Conservation (phyloP, 2,888 invertebrate species). For the Gastracanthus pulcherrimus region DNA sequence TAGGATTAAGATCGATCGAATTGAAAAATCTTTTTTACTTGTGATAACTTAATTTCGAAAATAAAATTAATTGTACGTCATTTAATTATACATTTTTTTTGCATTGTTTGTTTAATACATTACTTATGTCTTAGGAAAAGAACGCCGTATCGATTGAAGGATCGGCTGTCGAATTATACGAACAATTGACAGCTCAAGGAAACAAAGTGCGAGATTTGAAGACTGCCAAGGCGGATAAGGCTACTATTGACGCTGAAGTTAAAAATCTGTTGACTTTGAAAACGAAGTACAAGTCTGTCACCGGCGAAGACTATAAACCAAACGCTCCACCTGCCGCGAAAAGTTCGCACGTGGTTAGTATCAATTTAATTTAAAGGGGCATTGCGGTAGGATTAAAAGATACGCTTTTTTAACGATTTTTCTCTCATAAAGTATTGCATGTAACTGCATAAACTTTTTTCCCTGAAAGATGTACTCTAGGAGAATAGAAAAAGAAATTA, state of each 20-base stretch:
- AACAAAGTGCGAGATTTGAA: slow-evolving; percentile 70
- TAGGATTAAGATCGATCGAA: background rate
- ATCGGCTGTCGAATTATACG: slow-evolving; percentile 19
- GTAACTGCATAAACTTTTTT: too few relatives aligned
- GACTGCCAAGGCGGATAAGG: slow-evolving; percentile 66
- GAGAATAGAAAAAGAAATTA: too few relatives aligned
- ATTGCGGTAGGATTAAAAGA: background rate
- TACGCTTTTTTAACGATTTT: background rate
- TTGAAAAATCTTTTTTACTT: background rate
- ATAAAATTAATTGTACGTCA: background rate
- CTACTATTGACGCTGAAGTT: slow-evolving; percentile 80
- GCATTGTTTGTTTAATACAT: background rate
- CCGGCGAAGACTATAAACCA: slow-evolving; percentile 77
- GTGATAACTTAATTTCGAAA: background rate
- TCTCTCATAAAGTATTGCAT: too few relatives aligned
- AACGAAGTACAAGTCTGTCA: slow-evolving; percentile 76
- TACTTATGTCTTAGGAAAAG: background rate
- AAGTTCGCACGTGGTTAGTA: background rate
- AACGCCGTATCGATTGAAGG: slow-evolving; percentile 58
- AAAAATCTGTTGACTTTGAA: slow-evolving; percentile 79
- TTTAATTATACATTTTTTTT: background rate
- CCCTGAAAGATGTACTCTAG: too few relatives aligned
- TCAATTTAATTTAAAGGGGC: background rate
- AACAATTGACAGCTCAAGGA: slow-evolving; percentile 78
- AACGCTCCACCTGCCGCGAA: slow-evolving; percentile 34